A percentile compares a stretch with the other conserved stretches of the same genome.
Evolutionary conservation across 2,888 invertebrate species (phyloP).

Genomic region (Sarcophaga caerulescens): DNA sequence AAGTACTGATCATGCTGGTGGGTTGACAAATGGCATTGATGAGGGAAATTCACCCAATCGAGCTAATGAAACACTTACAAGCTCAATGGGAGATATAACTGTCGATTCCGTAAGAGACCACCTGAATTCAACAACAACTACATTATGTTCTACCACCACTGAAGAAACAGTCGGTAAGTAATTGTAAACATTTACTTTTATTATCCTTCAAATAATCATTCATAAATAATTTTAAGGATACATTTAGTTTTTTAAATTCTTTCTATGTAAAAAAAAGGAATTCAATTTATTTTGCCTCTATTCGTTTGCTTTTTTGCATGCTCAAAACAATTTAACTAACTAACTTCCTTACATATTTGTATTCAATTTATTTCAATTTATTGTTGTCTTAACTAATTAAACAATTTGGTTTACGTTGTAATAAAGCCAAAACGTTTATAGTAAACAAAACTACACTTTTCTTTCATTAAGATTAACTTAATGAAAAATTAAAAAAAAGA

Average conservation of each 20-base stretch:
- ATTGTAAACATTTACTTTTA: neutral
- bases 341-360: too few relatives aligned
- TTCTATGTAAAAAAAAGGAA: neutral
- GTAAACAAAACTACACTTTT: too few relatives aligned
- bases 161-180: constrained; percentile 81
- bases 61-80: constrained; percentile 82
- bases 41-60: constrained; percentile 80
- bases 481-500: too few relatives aligned
- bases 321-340: neutral
- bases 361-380: too few relatives aligned
- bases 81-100: constrained; percentile 92
- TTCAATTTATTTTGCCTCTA: neutral
- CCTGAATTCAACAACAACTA: constrained; percentile 82
- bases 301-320: constrained; percentile 32
- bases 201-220: neutral
- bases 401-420: too few relatives aligned
- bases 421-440: too few relatives aligned
- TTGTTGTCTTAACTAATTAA: too few relatives aligned
- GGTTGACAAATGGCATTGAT: constrained; percentile 82
- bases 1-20: constrained; percentile 72
- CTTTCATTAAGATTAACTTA: too few relatives aligned
- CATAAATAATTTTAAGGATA: too few relatives aligned
- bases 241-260: neutral
- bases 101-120: constrained; percentile 97
- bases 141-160: constrained; percentile 80